These are phyloP conservation scores for Oreocharis arfaki DNA, from an alignment of 2,113 vertebrate genomes.

Conservation along the genomic window DNA sequence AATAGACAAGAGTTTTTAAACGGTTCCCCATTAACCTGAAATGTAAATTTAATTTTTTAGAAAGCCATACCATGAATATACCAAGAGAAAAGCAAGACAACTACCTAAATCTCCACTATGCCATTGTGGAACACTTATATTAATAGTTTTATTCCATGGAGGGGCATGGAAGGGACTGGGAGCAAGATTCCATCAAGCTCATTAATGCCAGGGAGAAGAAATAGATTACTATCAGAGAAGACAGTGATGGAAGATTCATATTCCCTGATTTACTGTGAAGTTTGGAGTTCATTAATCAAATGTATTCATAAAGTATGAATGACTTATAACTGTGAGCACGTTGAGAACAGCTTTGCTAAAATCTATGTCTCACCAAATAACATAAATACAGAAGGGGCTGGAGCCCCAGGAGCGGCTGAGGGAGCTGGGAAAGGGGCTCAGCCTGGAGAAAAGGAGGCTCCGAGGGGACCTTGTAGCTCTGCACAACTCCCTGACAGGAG, in stretches of 20 bases:
- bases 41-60: background rate
- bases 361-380: background rate
- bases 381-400: background rate
- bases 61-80: background rate
- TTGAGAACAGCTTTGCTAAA: background rate
- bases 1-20: background rate
- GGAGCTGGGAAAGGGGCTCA: background rate
- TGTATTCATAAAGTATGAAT: background rate
- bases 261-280: background rate
- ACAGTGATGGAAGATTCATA: background rate
- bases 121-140: background rate
- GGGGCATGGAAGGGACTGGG: background rate
- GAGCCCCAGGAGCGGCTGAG: background rate
- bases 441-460: background rate
- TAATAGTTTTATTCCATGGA: background rate
- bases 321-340: background rate
- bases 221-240: background rate
- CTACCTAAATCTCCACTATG: background rate
- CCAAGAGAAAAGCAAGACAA: background rate
- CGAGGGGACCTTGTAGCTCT: background rate
- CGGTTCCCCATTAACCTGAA: background rate
- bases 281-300: background rate
- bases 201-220: background rate
- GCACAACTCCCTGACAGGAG: background rate
- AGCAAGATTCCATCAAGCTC: background rate